Base-by-base conservation (phyloP, 2,888 invertebrate species). In the Diarsia brunnea region DNA sequence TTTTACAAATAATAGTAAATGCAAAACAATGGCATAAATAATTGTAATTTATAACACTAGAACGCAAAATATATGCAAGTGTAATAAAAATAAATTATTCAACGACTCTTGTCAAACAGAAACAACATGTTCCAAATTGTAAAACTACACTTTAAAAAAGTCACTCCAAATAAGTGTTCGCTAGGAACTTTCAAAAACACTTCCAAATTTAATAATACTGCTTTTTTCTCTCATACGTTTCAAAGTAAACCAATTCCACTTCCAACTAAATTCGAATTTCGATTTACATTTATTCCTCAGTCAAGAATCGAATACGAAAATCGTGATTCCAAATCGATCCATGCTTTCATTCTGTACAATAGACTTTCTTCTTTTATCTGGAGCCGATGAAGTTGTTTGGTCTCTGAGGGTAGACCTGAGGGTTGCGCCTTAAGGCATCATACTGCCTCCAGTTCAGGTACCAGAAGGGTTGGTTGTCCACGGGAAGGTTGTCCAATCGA, bases 351-450 rank as follows among this genome's bases (percentile, higher is more conserved):
- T 70, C 66, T 14, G 53, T 12, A 19, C 14, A 31, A 12, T 45
- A 11, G 8, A 53, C 8, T 21, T 67, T 71, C 21, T 60, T 53
- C 27, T 11, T 58, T 82, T 85, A 85, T 69, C 74, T 85, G 19
- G 63, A 24, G 4, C 82, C 84, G 47, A 90, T 80, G 65, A 94
- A 95, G 43, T 79, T 75, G 76, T 92, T 95, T 0, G 87, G 91
- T 61, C 92, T 93, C 69, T 88, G 90, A 3, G 93, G 93, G 81
- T 92, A 95, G n/a, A 91, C 92, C 72, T 94, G 92, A 0, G 94
- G 94, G 1, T 90, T 87, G 47, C 91, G 92, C 49, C 97, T 95
- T 11, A 82, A 69, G 19, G 68, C 97, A 97, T 75, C 95, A 93
- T 86, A 86, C 38, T 86, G 87, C 31, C 47, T 81, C 86, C 86